Conservation (phyloP, 2,888 invertebrate species). For the Panzeria rudis region DNA sequence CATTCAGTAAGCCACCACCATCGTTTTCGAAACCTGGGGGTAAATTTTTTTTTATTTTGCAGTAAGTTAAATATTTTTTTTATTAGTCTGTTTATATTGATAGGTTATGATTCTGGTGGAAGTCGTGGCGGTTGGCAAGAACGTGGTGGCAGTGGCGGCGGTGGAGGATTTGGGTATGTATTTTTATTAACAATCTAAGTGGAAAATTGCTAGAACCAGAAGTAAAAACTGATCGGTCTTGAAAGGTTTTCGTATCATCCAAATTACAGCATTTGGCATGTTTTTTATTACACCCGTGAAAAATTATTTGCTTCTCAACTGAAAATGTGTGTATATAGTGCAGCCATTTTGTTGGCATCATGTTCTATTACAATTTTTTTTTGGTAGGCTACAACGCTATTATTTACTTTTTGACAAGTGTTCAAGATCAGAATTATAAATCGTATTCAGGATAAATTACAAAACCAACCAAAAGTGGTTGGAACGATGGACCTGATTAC, state of each 20-base stretch:
- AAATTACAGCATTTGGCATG: conserved; percentile 4
- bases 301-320: conserved; percentile 74
- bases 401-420: not conserved
- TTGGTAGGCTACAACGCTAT: not conserved
- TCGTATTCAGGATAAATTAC: no score
- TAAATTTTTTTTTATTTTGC: conserved; percentile 68
- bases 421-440: not conserved
- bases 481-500: no score
- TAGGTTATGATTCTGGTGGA: conserved; percentile 80
- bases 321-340: conserved; percentile 30
- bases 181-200: conserved; percentile 42
- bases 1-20: conserved; percentile 82
- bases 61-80: not conserved
- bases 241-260: not conserved
- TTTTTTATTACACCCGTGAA: not conserved
- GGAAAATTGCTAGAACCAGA: conserved; percentile 68
- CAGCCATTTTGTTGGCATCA: conserved; percentile 66
- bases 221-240: conserved; percentile 17
- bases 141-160: conserved; percentile 77
- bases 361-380: conserved; percentile 49
- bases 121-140: conserved; percentile 78
- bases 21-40: conserved; percentile 81
- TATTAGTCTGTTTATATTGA: conserved; percentile 45
- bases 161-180: conserved; percentile 82
- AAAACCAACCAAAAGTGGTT: no score